A percentile compares a stretch with the other conserved stretches of the same genome.
These are phyloP conservation scores for Willowsia nigromaculata DNA, from an alignment of 2,888 invertebrate genomes.

Conservation along the genomic window DNA sequence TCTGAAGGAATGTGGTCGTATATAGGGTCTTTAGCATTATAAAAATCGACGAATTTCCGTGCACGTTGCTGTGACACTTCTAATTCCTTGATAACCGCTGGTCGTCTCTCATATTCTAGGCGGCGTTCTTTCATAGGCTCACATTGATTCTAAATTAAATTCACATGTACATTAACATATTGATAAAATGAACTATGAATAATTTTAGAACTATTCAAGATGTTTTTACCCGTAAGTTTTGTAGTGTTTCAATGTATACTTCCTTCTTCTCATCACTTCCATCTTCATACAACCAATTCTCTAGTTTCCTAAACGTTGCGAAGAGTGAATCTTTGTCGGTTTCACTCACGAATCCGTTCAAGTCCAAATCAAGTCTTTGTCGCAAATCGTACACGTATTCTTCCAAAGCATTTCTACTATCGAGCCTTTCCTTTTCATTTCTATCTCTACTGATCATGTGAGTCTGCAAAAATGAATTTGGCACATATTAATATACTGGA, in stretches of 20 bases:
- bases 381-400: conserved; percentile 99
- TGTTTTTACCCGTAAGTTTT: conserved; percentile 53
- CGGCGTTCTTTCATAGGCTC: conserved; percentile 93
- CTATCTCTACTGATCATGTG: conserved; percentile 92
- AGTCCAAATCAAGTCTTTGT: conserved; percentile 90
- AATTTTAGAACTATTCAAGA: not conserved
- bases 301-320: conserved; percentile 89
- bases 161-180: not conserved
- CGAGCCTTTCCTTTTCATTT: conserved; percentile 96
- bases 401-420: conserved; percentile 97
- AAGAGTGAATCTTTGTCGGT: conserved; percentile 85
- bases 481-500: too few species aligned
- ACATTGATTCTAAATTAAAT: conserved; percentile 33
- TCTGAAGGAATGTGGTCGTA: conserved; percentile 86
- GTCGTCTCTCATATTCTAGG: conserved; percentile 90
- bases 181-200: not conserved
- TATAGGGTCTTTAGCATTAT: conserved; percentile 85
- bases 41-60: conserved; percentile 89
- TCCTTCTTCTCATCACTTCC: conserved; percentile 95
- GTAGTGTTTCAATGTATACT: conserved; percentile 83
- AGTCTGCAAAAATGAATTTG: conserved; percentile 82
- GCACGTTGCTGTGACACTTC: conserved; percentile 88
- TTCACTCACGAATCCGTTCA: conserved; percentile 88
- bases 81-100: conserved; percentile 89
- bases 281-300: conserved; percentile 98